phyloP scores from a whole-genome alignment of 1,140 invertebrate genomes.

The Drosophila truncata region DNA sequence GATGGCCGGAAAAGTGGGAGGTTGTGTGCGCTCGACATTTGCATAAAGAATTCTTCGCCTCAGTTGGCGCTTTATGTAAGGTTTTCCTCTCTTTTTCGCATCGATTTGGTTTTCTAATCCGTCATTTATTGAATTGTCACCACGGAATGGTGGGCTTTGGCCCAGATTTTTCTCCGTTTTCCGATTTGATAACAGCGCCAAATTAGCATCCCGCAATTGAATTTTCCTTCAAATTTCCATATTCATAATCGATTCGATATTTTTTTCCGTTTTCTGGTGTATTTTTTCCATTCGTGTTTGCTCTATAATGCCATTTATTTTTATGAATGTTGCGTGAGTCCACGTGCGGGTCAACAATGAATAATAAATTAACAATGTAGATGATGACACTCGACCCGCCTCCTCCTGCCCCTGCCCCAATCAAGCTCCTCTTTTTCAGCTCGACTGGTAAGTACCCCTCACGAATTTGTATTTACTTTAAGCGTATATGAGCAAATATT shows the following conservation, averaged over 20 bases:
- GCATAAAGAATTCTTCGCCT: slow-evolving; percentile 56
- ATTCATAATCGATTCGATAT: slow-evolving; percentile 40
- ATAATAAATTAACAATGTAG: slow-evolving; percentile 54
- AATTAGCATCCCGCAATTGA: slow-evolving; percentile 44
- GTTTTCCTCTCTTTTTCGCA: slow-evolving; percentile 39
- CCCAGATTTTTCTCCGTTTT: slow-evolving; percentile 28
- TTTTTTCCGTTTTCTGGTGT: neutral
- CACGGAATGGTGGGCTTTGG: slow-evolving; percentile 16
- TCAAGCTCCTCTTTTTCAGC: slow-evolving; percentile 51
- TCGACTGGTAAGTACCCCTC: slow-evolving; percentile 63
- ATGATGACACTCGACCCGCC: slow-evolving; percentile 34
- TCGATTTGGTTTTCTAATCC: slow-evolving; percentile 80
- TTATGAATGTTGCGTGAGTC: slow-evolving; percentile 42
- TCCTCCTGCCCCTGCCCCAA: neutral
- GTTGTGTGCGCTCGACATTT: slow-evolving; percentile 48
- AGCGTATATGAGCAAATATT: slow-evolving; percentile 76
- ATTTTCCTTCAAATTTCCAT: slow-evolving; percentile 34
- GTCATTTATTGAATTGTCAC: slow-evolving; percentile 48
- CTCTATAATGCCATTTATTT: slow-evolving; percentile 36
- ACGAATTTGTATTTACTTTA: slow-evolving; percentile 51
- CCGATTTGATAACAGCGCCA: slow-evolving; percentile 34
- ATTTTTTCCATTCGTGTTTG: slow-evolving; percentile 19
- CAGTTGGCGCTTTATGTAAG: slow-evolving; percentile 40
- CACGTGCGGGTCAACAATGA: slow-evolving; percentile 52
- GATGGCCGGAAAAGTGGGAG: slow-evolving; percentile 13